Evolutionary conservation across 2,888 invertebrate species (phyloP).

Genomic region (Polyploca ridens): DNA sequence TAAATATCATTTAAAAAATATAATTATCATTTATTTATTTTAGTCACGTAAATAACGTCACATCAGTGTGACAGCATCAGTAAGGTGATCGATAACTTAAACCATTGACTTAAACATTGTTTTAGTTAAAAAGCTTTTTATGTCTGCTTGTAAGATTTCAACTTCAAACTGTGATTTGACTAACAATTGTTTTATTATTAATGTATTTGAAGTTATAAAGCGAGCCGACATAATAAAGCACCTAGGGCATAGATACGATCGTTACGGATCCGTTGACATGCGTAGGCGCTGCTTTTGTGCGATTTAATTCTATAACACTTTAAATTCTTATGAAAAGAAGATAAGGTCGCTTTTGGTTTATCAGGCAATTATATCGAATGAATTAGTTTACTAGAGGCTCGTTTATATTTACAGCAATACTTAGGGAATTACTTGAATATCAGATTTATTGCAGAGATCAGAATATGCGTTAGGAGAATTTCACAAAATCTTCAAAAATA

Average conservation of each 20-base stretch:
- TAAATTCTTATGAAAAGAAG: neutral
- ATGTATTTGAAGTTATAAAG: conserved; percentile 52
- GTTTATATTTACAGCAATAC: neutral
- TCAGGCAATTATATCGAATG: neutral
- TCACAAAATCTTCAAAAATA: neutral
- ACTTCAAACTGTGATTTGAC: neutral
- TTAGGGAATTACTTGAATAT: neutral
- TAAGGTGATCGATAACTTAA: too few relatives aligned
- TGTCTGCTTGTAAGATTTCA: too few relatives aligned
- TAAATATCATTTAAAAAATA: too few relatives aligned
- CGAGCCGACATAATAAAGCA: conserved; percentile 53
- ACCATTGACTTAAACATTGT: too few relatives aligned
- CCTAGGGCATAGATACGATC: conserved; percentile 60
- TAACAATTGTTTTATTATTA: too few relatives aligned
- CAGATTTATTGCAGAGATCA: neutral
- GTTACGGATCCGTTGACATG: conserved; percentile 70
- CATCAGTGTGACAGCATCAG: too few relatives aligned
- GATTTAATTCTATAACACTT: conserved; percentile 16
- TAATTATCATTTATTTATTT: too few relatives aligned
- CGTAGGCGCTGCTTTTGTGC: conserved; percentile 57
- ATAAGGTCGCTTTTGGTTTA: neutral
- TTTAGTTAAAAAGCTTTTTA: too few relatives aligned
- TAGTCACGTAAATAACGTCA: too few relatives aligned
- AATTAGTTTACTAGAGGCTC: conserved; percentile 5
- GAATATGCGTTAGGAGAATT: neutral